Conservation (phyloP, 92 coral and sea anemone genomes). For the Porites evermanni region DNA sequence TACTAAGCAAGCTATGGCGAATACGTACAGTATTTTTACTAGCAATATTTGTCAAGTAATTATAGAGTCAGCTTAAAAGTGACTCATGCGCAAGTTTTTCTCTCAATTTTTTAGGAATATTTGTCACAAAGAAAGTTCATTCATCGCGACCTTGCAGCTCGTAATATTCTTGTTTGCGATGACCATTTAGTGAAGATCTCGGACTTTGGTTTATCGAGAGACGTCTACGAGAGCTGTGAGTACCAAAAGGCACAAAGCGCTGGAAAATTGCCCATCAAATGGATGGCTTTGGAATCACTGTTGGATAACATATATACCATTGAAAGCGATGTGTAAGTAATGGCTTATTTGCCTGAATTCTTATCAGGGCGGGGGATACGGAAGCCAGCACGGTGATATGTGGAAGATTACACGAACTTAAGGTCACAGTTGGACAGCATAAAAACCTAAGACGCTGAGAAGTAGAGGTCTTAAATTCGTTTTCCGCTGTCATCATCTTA, state of each 20-base stretch:
- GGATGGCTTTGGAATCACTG: constrained; percentile 92
- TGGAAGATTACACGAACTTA: no score
- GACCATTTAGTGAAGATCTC: constrained; percentile 84
- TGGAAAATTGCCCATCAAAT: constrained; percentile 84
- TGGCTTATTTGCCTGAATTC: not conserved
- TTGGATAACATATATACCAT: constrained; percentile 79
- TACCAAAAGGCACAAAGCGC: constrained; percentile 75
- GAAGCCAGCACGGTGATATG: no score
- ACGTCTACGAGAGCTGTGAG: constrained; percentile 85
- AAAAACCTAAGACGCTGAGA: no score
- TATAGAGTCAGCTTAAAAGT: no score
- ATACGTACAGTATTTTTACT: no score
- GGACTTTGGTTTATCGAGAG: constrained; percentile 89
- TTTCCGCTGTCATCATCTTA: no score
- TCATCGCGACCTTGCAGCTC: constrained; percentile 90
- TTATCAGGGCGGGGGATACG: no score
- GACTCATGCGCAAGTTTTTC: not conserved
- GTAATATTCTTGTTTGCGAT: constrained; percentile 85
- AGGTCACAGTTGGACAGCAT: no score
- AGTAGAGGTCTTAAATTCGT: no score
- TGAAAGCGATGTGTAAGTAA: constrained; percentile 82
- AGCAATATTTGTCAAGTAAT: no score
- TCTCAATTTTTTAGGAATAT: constrained; percentile 68
- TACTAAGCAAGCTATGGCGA: no score
- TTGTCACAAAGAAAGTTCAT: constrained; percentile 88